Base-by-base conservation (phyloP, 2,888 invertebrate species). In the Aphelenchoides bicaudatus region DNA sequence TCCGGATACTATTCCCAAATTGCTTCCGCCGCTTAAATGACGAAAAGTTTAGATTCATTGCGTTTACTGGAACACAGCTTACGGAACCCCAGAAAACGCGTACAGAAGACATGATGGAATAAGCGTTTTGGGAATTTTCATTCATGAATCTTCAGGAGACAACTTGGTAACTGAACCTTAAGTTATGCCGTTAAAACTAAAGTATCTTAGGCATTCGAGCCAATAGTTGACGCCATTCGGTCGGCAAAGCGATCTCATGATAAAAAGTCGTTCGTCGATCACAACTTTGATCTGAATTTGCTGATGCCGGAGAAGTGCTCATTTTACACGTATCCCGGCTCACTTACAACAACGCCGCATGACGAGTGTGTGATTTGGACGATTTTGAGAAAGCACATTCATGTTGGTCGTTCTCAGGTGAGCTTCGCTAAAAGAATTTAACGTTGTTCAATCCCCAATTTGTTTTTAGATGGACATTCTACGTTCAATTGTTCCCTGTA, bases 321-420 rank as follows among this genome's bases (percentile, higher is more conserved):
- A 56, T 80, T 75, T 67, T 79, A 80, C 72, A 79, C 79, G 2
- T 80, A 80, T 60, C 70, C 74, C 19, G 80, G 80, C 8, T 80
- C 80, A 0, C 66, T 80, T 38, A 80, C 80, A 13, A 77, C 79
- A 23, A 79, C 80, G 19, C 80, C 80, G 6, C 80, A 72, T 65
- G 72, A 66, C 29, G 80, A 80, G 62, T 75, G 78, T 48, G 80
- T 80, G 43, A 74, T 75, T 28, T 80, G 80, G 80, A 79, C 80
- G 8, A 61, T 80, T 3, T 71, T 80, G 43, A 66, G 78, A 6
- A 73, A 76, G 43, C 79, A 80, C 4, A 68, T 80, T 5, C 71
- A 78, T 56, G 62, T 80, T 28, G 79, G 79, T 0, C 62, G 63
- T n/a, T 61, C 61, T 55, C 71, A 72, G 66, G 71, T 71, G 27